phyloP scores from a whole-genome alignment of 2,113 vertebrate species.

The Myocastor coypus region DNA sequence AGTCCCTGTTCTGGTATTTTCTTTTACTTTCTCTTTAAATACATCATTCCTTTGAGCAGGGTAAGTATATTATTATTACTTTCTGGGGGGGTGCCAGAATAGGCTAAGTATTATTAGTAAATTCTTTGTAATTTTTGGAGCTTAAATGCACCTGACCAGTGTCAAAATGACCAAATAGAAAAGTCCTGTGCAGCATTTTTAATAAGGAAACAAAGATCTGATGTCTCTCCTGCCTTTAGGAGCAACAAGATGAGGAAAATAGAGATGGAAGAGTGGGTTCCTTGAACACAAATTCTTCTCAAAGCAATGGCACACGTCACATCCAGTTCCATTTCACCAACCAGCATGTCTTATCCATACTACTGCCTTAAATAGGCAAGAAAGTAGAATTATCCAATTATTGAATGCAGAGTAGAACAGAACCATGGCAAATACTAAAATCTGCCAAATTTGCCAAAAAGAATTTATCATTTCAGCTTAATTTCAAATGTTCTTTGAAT shows the following conservation, averaged over 20 bases:
- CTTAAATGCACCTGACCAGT: neutral
- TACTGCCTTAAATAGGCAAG: neutral
- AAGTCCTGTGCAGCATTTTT: neutral
- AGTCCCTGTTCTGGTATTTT: neutral
- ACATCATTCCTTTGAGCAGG: neutral
- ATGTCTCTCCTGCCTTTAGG: neutral
- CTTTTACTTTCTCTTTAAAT: neutral
- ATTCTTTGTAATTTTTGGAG: neutral
- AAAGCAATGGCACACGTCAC: too few relatives aligned
- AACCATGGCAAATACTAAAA: neutral
- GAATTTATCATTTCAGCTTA: neutral
- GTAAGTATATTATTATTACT: too few relatives aligned
- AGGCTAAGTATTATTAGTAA: neutral
- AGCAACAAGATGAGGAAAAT: neutral
- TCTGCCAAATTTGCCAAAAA: neutral
- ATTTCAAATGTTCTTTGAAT: neutral
- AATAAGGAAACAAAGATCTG: neutral
- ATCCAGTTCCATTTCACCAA: neutral
- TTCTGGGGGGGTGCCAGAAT: too few relatives aligned
- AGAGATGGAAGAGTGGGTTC: neutral
- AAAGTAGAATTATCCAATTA: neutral
- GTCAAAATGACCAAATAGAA: neutral
- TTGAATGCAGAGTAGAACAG: neutral
- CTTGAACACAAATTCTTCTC: neutral
- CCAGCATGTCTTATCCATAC: neutral